These are phyloP conservation scores for Rhynchomys soricoides DNA, from an alignment of 2,113 vertebrate genomes.

Conservation along the genomic window DNA sequence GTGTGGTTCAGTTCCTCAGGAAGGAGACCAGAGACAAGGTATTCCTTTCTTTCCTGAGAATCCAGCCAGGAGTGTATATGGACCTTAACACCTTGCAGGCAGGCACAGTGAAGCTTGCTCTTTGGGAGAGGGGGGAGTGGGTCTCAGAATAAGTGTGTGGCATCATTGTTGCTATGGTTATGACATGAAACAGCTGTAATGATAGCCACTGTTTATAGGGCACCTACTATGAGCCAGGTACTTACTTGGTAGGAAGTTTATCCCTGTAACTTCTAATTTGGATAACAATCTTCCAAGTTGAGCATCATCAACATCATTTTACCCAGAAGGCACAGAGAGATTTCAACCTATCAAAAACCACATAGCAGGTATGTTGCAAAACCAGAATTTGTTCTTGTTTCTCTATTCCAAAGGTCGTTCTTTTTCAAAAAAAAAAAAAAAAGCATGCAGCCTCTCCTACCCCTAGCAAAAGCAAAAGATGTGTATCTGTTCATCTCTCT, in stretches of 20 bases:
- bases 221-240: conserved; percentile 22
- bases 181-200: not conserved
- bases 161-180: not conserved
- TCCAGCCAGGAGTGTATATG: not conserved
- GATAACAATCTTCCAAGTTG: conserved; percentile 18
- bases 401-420: conserved; percentile 50
- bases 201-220: not conserved
- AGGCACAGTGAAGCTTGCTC: not conserved
- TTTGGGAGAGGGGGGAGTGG: not conserved
- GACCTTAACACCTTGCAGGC: not conserved
- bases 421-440: conserved; percentile 13
- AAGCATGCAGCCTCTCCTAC: not conserved
- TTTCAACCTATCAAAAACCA: conserved; percentile 31
- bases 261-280: conserved; percentile 42
- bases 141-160: not conserved
- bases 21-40: not conserved
- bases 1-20: not conserved
- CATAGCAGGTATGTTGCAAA: conserved; percentile 56
- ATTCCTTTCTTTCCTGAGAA: not conserved
- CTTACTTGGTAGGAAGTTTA: conserved; percentile 32
- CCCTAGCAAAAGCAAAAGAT: not conserved
- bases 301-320: conserved; percentile 7
- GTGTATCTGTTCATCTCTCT: not conserved
- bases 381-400: conserved; percentile 57
- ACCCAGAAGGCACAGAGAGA: not conserved